Evolutionary conservation across 2,888 invertebrate species (phyloP).

Genomic region (Drosophila emarginata): DNA sequence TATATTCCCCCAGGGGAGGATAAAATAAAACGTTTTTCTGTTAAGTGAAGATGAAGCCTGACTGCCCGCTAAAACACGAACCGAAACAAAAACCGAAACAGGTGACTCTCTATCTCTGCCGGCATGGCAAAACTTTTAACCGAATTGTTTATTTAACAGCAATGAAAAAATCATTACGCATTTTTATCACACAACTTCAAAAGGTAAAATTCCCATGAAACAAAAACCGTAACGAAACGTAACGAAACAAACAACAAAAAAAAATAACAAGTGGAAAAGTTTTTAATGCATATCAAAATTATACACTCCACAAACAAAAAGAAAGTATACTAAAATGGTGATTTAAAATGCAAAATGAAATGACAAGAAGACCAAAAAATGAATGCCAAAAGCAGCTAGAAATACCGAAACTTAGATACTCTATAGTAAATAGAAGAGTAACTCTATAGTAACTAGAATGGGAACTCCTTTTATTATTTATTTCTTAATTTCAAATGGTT

Average conservation of each 20-base stretch:
- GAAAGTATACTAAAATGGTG: slow-evolving; percentile 32
- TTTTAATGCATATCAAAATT: slow-evolving; percentile 57
- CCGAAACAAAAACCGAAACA: slow-evolving; percentile 23
- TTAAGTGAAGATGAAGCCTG: background rate
- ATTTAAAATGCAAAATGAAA: slow-evolving; percentile 63
- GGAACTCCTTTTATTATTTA: too few relatives aligned
- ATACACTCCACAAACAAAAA: slow-evolving; percentile 5
- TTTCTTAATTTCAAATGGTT: too few relatives aligned
- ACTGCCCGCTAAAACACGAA: background rate
- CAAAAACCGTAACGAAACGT: slow-evolving; percentile 12
- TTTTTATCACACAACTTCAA: slow-evolving; percentile 65
- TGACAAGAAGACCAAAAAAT: slow-evolving; percentile 37
- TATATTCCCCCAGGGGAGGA: background rate
- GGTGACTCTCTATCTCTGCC: slow-evolving; percentile 29
- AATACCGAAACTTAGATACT: background rate
- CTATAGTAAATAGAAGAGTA: background rate
- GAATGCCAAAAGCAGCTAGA: background rate
- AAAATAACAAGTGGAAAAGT: slow-evolving; percentile 48
- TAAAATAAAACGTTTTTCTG: slow-evolving; percentile 1
- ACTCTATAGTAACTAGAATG: too few relatives aligned
- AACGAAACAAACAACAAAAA: background rate
- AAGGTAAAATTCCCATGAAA: slow-evolving; percentile 61
- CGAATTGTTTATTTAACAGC: slow-evolving; percentile 73
- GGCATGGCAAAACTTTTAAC: slow-evolving; percentile 47
- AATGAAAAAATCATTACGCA: slow-evolving; percentile 71